Conservation (phyloP, 2,888 invertebrate genomes). For the Drosophila hawaiiensis region DNA sequence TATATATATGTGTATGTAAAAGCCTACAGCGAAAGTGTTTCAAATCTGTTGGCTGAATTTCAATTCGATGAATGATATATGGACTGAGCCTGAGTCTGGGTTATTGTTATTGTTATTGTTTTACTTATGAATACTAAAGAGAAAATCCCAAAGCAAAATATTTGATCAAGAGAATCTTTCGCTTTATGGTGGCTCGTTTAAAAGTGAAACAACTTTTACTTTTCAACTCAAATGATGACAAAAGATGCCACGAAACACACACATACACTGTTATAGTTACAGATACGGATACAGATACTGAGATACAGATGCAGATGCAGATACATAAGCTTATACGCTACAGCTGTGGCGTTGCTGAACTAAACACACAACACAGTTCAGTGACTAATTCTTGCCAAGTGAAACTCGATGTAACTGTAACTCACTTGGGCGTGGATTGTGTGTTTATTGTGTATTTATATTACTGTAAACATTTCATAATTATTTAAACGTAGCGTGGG, state of each 20-base stretch:
- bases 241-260: slow-evolving; percentile 26
- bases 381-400: slow-evolving; percentile 60
- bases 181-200: slow-evolving; percentile 37
- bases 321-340: background rate
- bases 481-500: slow-evolving; percentile 52
- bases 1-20: background rate
- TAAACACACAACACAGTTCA: slow-evolving; percentile 19
- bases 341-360: slow-evolving; percentile 10
- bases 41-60: background rate
- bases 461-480: slow-evolving; percentile 71
- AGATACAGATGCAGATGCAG: background rate
- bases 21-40: slow-evolving; percentile 33
- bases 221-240: slow-evolving; percentile 48
- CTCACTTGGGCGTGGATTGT: slow-evolving; percentile 26
- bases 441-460: slow-evolving; percentile 18
- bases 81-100: background rate
- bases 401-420: slow-evolving; percentile 66
- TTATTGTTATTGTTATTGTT: slow-evolving; percentile 24
- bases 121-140: slow-evolving; percentile 57
- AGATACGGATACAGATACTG: background rate
- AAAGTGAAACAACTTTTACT: slow-evolving; percentile 79
- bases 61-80: slow-evolving; percentile 16
- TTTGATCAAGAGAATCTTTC: slow-evolving; percentile 63
- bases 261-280: slow-evolving; percentile 6
- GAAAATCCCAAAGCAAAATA: slow-evolving; percentile 57